A percentile compares a stretch with the other conserved stretches of the same genome.
phyloP scores from a whole-genome alignment of 2,113 vertebrate genomes.

The Oreochromis spilurus region DNA sequence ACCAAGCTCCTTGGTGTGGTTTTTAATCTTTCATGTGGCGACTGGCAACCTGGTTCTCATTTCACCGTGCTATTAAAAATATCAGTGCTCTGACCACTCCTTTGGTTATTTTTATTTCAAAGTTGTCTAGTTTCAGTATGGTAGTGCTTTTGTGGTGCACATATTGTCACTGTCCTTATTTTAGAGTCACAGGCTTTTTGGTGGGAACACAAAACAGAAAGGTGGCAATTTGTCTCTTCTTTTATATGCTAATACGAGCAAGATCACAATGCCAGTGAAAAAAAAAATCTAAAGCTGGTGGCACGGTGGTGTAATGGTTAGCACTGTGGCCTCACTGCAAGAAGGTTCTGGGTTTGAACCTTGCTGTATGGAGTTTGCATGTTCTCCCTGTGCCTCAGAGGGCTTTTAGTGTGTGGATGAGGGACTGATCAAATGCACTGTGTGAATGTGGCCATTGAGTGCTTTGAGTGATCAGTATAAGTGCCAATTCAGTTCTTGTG shows the following conservation, averaged over 20 bases:
- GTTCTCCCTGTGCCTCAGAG: not conserved
- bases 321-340: not conserved
- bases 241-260: not conserved
- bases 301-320: not conserved
- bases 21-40: not conserved
- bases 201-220: not conserved
- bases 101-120: not conserved
- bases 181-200: not conserved
- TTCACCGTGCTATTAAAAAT: not conserved
- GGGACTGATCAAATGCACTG: not conserved
- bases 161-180: not conserved
- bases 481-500: not conserved
- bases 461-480: not conserved
- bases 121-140: not conserved
- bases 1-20: not conserved
- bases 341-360: not conserved
- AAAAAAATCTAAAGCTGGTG: not conserved
- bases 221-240: not conserved
- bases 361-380: not conserved
- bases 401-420: not conserved
- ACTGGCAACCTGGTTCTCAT: not conserved
- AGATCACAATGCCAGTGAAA: not conserved
- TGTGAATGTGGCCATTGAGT: not conserved
- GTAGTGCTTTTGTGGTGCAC: not conserved
- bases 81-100: not conserved